Evolutionary conservation across 2,113 vertebrate genomes (phyloP).

Genomic region (Ceratotherium simum): DNA sequence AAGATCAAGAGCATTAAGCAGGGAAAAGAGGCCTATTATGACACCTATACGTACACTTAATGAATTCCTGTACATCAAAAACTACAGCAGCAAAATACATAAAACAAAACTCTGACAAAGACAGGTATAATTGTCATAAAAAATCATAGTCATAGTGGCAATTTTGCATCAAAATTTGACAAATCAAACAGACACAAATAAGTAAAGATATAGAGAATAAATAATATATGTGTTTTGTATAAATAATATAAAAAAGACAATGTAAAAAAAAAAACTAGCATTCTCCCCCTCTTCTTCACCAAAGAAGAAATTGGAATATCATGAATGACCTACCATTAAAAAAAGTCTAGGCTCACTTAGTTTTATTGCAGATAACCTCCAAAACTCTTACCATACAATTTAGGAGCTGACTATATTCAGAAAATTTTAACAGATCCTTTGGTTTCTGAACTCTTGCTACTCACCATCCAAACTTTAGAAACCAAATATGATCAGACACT

Average conservation of each 20-base stretch:
- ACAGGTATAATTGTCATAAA: neutral
- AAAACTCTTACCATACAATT: neutral
- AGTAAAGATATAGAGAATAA: neutral
- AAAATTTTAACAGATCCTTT: neutral
- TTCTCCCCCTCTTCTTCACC: neutral
- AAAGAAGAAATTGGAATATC: neutral
- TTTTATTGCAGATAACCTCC: neutral
- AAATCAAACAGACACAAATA: neutral
- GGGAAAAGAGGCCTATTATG: neutral
- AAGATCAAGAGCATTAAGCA: slow-evolving; percentile 9
- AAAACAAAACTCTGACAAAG: slow-evolving; percentile 18
- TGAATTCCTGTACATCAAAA: neutral
- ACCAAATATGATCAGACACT: neutral
- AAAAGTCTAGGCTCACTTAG: neutral
- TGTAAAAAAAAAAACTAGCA: neutral
- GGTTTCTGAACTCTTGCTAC: neutral
- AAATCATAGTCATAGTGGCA: neutral
- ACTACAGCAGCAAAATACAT: neutral
- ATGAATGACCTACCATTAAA: neutral
- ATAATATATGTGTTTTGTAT: too few species aligned
- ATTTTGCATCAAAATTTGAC: neutral
- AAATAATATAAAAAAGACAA: neutral
- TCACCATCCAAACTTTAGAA: neutral
- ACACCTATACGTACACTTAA: neutral
- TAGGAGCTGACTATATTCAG: neutral